Percentiles rank a stretch among this genome's conserved stretches.
These are phyloP conservation scores for Leuciscus idus DNA, from an alignment of 2,113 vertebrate species.

Conservation along the genomic window DNA sequence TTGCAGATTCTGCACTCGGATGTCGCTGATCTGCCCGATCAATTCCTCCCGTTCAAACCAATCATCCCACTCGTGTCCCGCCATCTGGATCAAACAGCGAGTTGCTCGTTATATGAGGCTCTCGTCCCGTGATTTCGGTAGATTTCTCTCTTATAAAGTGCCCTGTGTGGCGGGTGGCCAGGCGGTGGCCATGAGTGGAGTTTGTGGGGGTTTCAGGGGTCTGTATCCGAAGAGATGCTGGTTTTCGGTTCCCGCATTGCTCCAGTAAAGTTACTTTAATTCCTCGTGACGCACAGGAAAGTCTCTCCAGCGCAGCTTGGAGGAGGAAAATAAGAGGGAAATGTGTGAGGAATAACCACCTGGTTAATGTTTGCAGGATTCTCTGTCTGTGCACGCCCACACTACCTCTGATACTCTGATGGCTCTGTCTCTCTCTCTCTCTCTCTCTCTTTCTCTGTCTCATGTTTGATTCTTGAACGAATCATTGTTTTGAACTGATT, in stretches of 20 bases:
- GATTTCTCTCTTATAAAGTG: constrained; percentile 25
- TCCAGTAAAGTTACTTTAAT: constrained; percentile 55
- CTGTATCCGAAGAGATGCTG: constrained; percentile 45
- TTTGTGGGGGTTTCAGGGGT: constrained; percentile 27
- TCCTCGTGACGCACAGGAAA: constrained; percentile 50
- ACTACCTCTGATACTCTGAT: constrained; percentile 30
- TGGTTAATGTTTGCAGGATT: constrained; percentile 70
- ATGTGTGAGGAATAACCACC: constrained; percentile 64
- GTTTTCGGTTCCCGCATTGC: constrained; percentile 48
- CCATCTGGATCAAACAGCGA: constrained; percentile 76
- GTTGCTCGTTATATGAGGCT: constrained; percentile 13
- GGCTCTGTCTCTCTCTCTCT: constrained; percentile 30
- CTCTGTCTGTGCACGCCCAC: constrained; percentile 67
- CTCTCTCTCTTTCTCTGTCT: constrained; percentile 32
- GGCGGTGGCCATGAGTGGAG: constrained; percentile 55
- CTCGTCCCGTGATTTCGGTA: constrained; percentile 15
- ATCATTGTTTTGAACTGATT: constrained; percentile 19
- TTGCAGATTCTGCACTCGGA: constrained; percentile 94
- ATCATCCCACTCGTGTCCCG: constrained; percentile 86
- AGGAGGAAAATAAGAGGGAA: constrained; percentile 36
- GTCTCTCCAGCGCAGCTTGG: constrained; percentile 17
- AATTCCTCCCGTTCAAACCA: constrained; percentile 95
- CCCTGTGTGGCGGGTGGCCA: constrained; percentile 53
- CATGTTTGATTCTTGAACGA: background rate
- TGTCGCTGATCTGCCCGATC: constrained; percentile 94